Evolutionary conservation across 2,888 invertebrate genomes (phyloP), one percentile per base, ranked within the genome.

Genomic region (Falcaria lacertinaria): DNA sequence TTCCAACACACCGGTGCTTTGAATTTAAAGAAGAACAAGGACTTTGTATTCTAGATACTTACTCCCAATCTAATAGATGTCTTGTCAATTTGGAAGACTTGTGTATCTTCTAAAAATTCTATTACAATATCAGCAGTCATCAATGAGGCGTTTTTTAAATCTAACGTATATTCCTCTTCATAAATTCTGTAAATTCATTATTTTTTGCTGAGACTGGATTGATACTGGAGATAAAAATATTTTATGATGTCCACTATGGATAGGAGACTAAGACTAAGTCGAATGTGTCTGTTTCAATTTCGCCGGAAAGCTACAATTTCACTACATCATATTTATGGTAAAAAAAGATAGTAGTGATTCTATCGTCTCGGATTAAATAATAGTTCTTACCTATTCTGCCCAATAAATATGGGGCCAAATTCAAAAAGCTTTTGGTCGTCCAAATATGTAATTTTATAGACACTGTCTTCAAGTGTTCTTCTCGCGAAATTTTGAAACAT

Each of bases 121-220:
- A 91, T 83, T 6, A 63, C 66, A 34, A 91, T 72, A 41, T 89
- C 75, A 13, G 90, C 89, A 1, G 80, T 71, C 42, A 92, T 79
- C 1, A 83, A 66, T 0, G 92, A 92, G 32, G 84, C 73, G 66
- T 92, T 93, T 52, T 77, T 83, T 28, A 93, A 73, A 46, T 87
- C 79, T 2, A 93, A 87, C 7, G 74, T 72, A 34, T 87, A 81
- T 37, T 78, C 71, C 53, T 88, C 86, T 64, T 87, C 80, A 50
- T 90, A 89, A 41, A 81, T 67, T 59, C 90, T 91, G 50, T 41
- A 69, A 22, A 22, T 14, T n/a, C 14, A 37, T 13, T 4, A 37
- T 17, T 8, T 14, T 11, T 15, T 5, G n/a, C n/a, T n/a, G n/a
- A n/a, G n/a, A n/a, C n/a, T n/a, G n/a, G n/a, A n/a, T n/a, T n/a